A percentile compares a stretch with the other conserved stretches of the same genome.
Evolutionary conservation across 2,888 invertebrate species (phyloP).

Genomic region (Ectemnius lituratus): DNA sequence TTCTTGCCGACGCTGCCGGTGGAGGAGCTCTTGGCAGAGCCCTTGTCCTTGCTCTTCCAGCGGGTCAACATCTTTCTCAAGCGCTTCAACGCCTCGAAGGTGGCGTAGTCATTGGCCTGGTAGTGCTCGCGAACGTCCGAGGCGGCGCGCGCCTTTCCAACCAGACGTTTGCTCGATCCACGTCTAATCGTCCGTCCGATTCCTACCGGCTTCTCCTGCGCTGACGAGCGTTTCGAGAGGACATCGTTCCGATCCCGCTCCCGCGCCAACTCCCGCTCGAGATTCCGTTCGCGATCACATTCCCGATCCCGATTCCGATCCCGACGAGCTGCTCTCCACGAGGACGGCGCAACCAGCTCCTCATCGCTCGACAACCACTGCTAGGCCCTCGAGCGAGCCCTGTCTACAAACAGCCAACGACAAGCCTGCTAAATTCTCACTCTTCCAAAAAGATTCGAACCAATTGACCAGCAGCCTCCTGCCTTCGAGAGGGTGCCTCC

Average conservation of each 20-base stretch:
- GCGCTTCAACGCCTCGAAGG: conserved; percentile 56
- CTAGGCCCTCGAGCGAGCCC: no score
- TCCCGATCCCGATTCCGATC: no score
- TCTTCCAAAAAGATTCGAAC: no score
- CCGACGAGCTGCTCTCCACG: no score
- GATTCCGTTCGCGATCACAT: no score
- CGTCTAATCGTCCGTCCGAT: neutral
- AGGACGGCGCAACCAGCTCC: neutral
- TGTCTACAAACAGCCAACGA: neutral
- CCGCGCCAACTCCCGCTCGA: no score
- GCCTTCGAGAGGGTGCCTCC: no score
- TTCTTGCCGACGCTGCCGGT: conserved; percentile 83
- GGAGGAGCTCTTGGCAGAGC: conserved; percentile 82
- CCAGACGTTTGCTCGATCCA: conserved; percentile 47
- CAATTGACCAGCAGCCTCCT: no score
- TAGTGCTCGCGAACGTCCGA: conserved; percentile 21
- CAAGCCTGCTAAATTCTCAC: neutral
- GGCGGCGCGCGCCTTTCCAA: conserved; percentile 24
- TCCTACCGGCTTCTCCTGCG: neutral
- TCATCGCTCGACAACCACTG: neutral
- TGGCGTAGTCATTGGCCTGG: conserved; percentile 27
- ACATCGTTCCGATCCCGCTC: no score
- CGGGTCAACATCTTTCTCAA: conserved; percentile 85
- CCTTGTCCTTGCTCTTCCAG: conserved; percentile 92
- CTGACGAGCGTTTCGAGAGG: neutral